Conservation (phyloP, 1,140 invertebrate genomes). For the Musca vetustissima region DNA sequence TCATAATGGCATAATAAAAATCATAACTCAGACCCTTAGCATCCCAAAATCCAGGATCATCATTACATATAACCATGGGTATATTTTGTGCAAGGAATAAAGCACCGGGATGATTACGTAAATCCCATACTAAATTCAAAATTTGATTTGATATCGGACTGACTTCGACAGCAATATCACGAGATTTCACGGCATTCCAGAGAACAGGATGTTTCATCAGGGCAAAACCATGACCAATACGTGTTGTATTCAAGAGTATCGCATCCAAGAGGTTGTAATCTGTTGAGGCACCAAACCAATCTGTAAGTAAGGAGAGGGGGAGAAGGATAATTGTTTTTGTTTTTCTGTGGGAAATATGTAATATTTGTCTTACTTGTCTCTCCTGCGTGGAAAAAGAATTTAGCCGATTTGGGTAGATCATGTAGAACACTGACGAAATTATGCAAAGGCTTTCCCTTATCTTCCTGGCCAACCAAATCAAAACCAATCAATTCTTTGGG, state of each 20-base stretch:
- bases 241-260: constrained; percentile 67
- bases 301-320: constrained; percentile 41
- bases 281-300: constrained; percentile 62
- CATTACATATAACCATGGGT: constrained; percentile 66
- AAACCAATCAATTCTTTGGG: constrained; percentile 69
- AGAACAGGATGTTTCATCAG: constrained; percentile 75
- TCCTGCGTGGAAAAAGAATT: constrained; percentile 75
- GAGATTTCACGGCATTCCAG: constrained; percentile 62
- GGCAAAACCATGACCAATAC: constrained; percentile 69
- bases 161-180: constrained; percentile 75
- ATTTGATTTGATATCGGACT: constrained; percentile 81
- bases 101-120: constrained; percentile 78
- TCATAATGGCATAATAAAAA: constrained; percentile 75
- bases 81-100: constrained; percentile 64
- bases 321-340: neutral
- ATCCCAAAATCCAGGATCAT: constrained; percentile 72
- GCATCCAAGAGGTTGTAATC: constrained; percentile 64
- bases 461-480: constrained; percentile 69
- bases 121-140: constrained; percentile 71
- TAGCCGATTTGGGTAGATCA: constrained; percentile 53
- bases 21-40: constrained; percentile 68
- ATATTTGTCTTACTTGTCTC: constrained; percentile 68
- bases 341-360: constrained; percentile 34
- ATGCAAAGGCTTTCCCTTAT: constrained; percentile 60
- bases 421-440: constrained; percentile 59